Base-by-base conservation (phyloP, 1,140 invertebrate species). In the Bradysia coprophila region DNA sequence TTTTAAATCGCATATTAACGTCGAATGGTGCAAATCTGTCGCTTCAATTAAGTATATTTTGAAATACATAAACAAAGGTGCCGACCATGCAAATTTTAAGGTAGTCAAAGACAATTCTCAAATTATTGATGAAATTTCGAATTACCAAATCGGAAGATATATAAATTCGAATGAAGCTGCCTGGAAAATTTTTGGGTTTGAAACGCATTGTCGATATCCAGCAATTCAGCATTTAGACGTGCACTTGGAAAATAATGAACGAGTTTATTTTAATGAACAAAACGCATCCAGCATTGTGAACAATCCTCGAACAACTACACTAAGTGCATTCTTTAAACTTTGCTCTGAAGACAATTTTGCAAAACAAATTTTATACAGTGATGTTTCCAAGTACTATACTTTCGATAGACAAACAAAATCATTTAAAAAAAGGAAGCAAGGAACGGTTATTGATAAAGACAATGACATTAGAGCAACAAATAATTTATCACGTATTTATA, bases 21-120 rank as follows among this genome's bases (percentile, higher is more conserved):
- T 59, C n/a, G 57, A 61, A 41, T 46, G 21, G 37, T 63, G 54
- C 48, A 40, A 48, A 46, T 57, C 57, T 3, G 54, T 61, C 6
- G 51, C 50, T 37, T 48, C 53, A 2, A 55, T 64, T 8, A 66
- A 65, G 52, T 67, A 64, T 43, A 53, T 66, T 31, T 66, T 55
- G 41, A 64, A 64, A 49, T 65, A 62, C 51, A 49, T 66, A 13
- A 54, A 59, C 40, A 63, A 65, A 54, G 62, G 59, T 3, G 50
- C 46, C 24, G 54, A 58, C 42, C 43, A 51, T 43, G 46, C 43
- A 24, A 32, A 41, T 13, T 40, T 47, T 24, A 22, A 18, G 19
- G 33, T 33, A n/a, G 31, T 10, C 20, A 47, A 49, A 43, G 38
- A 42, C 19, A 42, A 43, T 21, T 3, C 21, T 24, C 16, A 45